Base-by-base conservation (phyloP, 1,140 invertebrate genomes). In the Ruditapes philippinarum region DNA sequence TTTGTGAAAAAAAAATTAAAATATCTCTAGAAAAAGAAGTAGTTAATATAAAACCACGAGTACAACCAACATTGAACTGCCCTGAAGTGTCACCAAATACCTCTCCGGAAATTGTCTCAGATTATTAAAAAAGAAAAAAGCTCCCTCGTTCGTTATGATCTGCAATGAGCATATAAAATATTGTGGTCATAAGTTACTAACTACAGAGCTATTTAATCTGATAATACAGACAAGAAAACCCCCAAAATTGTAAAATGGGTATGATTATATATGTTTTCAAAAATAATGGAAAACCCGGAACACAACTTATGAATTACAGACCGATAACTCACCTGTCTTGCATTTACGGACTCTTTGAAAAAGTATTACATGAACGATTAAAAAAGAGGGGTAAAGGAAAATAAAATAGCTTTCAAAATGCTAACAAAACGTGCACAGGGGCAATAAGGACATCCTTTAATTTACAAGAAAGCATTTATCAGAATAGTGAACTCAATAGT, bases 341-440 rank as follows among this genome's bases (percentile, higher is more conserved):
- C 65, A 68, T 68, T 36, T 68, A 68, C 33, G 33, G 33, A 33
- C 65, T 33, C 7, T 68, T 68, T 33, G 65, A 68, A 68, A 68
- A 68, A 40, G 4, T 68, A 25, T 19, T 68, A 22, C 28, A 31
- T 68, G 65, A 22, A 68, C 5, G 33, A 68, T 22, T 45, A 45
- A 14, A 45, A 5, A 45, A 5, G 5, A 31, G n/a, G 65, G 33
- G 31, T 19, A 31, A 33, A 11, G 65, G 4, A 25, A 68, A 36
- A 68, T 40, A 33, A 12, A 33, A 17, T 45, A 7, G 5, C 42
- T 68, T 68, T n/a, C 31, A 68, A 68, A 68, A 28, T 68, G 65
- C 65, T 31, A 31, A 68, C 65, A 4, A 68, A 68, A 68, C 31
- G 5, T 22, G 5, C 33, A 40, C 36, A 11, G 36, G 65, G 4